These are phyloP conservation scores for Percopsis omiscomaycus DNA, from an alignment of 2,797 vertebrate genomes.

Conservation along the genomic window DNA sequence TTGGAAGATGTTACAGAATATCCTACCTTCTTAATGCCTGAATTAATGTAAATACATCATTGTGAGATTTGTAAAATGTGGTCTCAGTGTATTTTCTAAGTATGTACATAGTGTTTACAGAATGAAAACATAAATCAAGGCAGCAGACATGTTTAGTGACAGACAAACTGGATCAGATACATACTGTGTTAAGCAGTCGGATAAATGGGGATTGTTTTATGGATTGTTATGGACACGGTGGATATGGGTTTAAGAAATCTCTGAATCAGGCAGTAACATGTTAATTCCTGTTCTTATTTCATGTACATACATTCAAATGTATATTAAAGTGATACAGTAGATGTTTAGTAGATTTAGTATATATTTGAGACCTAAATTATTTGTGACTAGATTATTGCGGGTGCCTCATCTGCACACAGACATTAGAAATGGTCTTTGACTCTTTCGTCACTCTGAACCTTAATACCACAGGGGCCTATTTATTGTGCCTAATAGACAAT, in stretches of 20 bases:
- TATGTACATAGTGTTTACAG: constrained; percentile 80
- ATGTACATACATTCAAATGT: constrained; percentile 79
- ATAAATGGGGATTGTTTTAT: constrained; percentile 32
- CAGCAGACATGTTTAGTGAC: constrained; percentile 76
- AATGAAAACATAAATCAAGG: constrained; percentile 76
- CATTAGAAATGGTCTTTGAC: constrained; percentile 58
- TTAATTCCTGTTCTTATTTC: constrained; percentile 63
- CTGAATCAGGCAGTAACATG: constrained; percentile 62
- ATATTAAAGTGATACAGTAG: constrained; percentile 69
- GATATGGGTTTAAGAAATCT: constrained; percentile 73
- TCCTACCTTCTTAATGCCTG: constrained; percentile 55
- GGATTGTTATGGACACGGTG: constrained; percentile 52
- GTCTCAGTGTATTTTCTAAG: constrained; percentile 58
- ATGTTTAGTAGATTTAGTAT: constrained; percentile 72
- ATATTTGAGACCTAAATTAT: constrained; percentile 75
- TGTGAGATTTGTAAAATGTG: constrained; percentile 57
- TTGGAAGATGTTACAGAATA: constrained; percentile 68
- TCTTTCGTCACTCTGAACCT: constrained; percentile 72
- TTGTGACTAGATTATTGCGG: constrained; percentile 70
- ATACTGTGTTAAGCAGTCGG: constrained; percentile 44
- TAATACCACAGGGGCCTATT: constrained; percentile 74
- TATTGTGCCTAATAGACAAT: constrained; percentile 67
- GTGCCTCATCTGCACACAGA: constrained; percentile 65
- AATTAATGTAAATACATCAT: constrained; percentile 66
- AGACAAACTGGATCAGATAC: constrained; percentile 80